phyloP scores from a whole-genome alignment of 2,888 invertebrate genomes.

The Pediacus dermestoides region DNA sequence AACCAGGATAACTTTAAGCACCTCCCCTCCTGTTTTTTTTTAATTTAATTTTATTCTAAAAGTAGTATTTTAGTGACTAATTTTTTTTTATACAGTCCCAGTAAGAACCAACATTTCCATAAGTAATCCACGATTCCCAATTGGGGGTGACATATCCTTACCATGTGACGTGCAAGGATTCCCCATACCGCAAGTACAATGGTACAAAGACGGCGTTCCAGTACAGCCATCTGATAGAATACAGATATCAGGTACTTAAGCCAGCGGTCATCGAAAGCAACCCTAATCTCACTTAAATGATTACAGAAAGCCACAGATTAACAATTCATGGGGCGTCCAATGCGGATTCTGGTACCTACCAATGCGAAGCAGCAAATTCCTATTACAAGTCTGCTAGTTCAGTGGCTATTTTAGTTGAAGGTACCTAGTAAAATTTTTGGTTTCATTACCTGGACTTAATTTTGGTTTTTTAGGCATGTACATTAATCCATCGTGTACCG shows the following conservation, averaged over 20 bases:
- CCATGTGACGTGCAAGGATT: constrained; percentile 75
- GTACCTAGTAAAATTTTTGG: constrained; percentile 50
- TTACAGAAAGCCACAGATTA: constrained; percentile 65
- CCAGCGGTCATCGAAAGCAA: neutral
- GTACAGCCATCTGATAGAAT: constrained; percentile 58
- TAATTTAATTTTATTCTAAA: constrained; percentile 10
- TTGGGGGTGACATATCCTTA: constrained; percentile 67
- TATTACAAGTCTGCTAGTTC: constrained; percentile 64
- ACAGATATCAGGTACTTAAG: constrained; percentile 60
- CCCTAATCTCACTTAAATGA: neutral
- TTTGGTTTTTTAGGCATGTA: constrained; percentile 64
- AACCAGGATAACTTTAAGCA: no score
- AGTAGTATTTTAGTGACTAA: no score
- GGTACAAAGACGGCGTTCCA: constrained; percentile 73
- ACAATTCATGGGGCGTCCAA: constrained; percentile 61
- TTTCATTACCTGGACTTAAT: no score
- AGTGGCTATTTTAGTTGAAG: constrained; percentile 69
- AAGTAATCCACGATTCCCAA: constrained; percentile 56
- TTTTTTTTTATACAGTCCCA: constrained; percentile 54
- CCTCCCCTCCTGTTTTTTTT: no score
- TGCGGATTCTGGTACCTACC: constrained; percentile 76
- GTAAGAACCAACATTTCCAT: constrained; percentile 63
- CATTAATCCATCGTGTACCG: constrained; percentile 77
- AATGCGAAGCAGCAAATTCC: constrained; percentile 77
- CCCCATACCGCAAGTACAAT: constrained; percentile 71